Percentiles rank a stretch among this genome's conserved stretches.
Conservation (phyloP, 2,113 vertebrate species). For the Rhynchopsitta pachyrhyncha region DNA sequence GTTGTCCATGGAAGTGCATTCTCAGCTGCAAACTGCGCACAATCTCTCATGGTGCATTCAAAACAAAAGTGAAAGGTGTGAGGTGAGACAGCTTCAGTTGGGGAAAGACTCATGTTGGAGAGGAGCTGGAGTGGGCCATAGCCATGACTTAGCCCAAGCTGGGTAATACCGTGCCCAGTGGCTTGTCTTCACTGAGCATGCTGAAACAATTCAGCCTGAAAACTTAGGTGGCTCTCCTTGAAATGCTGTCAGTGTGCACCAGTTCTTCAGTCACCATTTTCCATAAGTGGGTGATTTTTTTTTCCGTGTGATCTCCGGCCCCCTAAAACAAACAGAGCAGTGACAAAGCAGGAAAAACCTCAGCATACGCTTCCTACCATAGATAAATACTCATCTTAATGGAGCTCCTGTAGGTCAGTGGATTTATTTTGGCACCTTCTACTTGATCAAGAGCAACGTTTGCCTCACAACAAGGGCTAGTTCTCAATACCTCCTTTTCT, state of each 20-base stretch:
- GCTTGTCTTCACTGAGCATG: neutral
- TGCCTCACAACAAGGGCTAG: conserved; percentile 57
- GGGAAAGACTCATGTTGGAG: neutral
- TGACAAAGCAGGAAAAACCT: neutral
- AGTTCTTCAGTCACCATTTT: neutral
- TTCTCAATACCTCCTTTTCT: conserved; percentile 48
- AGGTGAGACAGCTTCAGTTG: neutral
- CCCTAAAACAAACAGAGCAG: conserved; percentile 12
- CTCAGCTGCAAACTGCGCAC: conserved; percentile 63
- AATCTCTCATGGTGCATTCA: conserved; percentile 29
- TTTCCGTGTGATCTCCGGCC: neutral
- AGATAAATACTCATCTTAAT: neutral
- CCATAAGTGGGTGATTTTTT: neutral
- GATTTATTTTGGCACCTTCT: conserved; percentile 42
- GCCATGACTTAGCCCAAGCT: neutral
- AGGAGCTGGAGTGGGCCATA: neutral
- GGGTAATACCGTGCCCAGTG: rapidly evolving
- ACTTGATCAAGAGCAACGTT: conserved; percentile 31
- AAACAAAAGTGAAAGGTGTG: neutral
- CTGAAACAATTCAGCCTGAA: neutral
- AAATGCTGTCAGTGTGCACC: neutral
- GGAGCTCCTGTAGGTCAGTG: neutral
- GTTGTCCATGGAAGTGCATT: conserved; percentile 67
- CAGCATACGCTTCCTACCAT: neutral
- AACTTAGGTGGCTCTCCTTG: neutral